Evolutionary conservation across 1,140 invertebrate species (phyloP).

Genomic region (Heterodera carotae): DNA sequence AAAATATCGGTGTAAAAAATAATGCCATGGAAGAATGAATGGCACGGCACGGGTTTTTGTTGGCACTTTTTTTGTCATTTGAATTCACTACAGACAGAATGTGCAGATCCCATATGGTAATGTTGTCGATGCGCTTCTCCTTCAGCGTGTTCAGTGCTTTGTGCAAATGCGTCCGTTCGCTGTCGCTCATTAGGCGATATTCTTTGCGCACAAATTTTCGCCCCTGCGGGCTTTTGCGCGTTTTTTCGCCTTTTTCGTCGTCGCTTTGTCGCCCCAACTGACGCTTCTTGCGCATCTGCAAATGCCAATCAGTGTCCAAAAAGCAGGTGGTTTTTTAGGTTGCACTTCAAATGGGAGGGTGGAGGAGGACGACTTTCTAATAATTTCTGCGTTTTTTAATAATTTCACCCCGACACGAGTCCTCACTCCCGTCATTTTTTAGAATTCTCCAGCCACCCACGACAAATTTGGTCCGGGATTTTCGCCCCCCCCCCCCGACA

Average conservation of each 20-base stretch:
- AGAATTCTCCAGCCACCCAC: no score
- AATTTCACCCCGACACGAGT: neutral
- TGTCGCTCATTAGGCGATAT: slow-evolving; percentile 57
- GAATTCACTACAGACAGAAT: slow-evolving; percentile 30
- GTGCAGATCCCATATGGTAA: slow-evolving; percentile 62
- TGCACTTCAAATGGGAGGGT: no score
- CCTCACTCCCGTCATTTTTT: no score
- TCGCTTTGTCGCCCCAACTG: neutral
- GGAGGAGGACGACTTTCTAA: no score
- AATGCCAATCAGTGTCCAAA: neutral
- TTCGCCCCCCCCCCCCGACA: neutral
- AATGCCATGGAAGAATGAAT: no score
- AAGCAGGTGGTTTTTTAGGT: no score
- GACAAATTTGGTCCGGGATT: no score
- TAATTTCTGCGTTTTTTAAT: neutral
- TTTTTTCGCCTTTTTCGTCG: slow-evolving; percentile 32
- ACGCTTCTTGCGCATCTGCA: slow-evolving; percentile 18
- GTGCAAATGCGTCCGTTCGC: slow-evolving; percentile 50
- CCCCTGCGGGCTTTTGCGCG: slow-evolving; percentile 1
- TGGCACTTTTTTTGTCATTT: neutral
- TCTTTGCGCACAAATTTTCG: slow-evolving; percentile 60
- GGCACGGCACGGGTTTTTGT: no score
- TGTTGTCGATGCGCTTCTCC: slow-evolving; percentile 57
- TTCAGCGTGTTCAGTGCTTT: slow-evolving; percentile 63
- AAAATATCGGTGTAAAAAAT: no score